These are phyloP conservation scores for Dreissena polymorpha DNA, from an alignment of 1,140 invertebrate species.

Conservation along the genomic window DNA sequence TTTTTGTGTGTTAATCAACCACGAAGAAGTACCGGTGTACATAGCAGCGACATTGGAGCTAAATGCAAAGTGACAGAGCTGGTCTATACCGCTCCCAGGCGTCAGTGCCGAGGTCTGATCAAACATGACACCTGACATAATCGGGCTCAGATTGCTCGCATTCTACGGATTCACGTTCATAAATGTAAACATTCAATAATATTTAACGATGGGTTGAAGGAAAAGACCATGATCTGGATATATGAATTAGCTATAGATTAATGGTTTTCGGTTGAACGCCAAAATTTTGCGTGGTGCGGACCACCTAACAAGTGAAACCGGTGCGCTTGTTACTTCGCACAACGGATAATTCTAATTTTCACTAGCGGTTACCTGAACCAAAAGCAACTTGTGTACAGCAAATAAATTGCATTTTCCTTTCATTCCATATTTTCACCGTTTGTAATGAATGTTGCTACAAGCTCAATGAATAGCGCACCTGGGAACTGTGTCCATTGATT, in stretches of 20 bases:
- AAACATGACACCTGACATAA: slow-evolving; percentile 38
- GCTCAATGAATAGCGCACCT: slow-evolving; percentile 40
- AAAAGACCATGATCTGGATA: no score
- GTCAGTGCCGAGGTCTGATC: not conserved
- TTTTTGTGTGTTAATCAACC: not conserved
- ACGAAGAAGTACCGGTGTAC: slow-evolving; percentile 1
- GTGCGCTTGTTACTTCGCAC: slow-evolving; percentile 29
- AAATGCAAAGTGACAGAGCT: slow-evolving; percentile 14
- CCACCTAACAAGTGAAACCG: slow-evolving; percentile 36
- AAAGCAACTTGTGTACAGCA: slow-evolving; percentile 33
- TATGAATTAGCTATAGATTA: no score
- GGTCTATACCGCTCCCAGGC: not conserved
- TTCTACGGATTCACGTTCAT: slow-evolving; percentile 17
- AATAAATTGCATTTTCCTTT: slow-evolving; percentile 58
- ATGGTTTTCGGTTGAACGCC: not conserved
- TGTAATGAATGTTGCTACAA: slow-evolving; percentile 40
- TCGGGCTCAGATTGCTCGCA: slow-evolving; percentile 26
- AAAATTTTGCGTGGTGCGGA: slow-evolving; percentile 4
- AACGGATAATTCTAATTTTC: slow-evolving; percentile 28
- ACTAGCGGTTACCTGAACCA: slow-evolving; percentile 38
- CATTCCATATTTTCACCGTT: slow-evolving; percentile 49
- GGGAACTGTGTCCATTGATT: slow-evolving; percentile 41
- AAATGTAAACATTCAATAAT: slow-evolving; percentile 24
- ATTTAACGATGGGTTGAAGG: no score
- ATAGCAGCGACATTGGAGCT: not conserved